phyloP scores from a whole-genome alignment of 2,113 vertebrate species.

The Podocnemis expansa region DNA sequence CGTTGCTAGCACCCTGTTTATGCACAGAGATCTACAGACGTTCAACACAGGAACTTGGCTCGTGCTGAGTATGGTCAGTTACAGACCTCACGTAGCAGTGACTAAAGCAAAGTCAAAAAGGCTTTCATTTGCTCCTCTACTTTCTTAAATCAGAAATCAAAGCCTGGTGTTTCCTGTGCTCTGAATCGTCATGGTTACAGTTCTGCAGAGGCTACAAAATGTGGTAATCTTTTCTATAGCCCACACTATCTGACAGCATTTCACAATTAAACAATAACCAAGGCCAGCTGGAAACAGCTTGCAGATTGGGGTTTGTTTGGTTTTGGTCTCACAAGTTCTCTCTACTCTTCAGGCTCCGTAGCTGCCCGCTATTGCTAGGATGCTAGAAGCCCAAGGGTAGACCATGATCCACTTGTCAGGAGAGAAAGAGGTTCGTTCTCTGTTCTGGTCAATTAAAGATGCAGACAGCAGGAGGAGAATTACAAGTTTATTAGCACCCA shows the following conservation, averaged over 20 bases:
- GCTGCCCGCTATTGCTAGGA: background rate
- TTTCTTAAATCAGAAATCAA: background rate
- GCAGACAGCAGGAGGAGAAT: too few species aligned
- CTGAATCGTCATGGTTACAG: background rate
- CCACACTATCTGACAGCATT: background rate
- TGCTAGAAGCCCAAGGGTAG: background rate
- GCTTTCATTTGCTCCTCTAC: background rate
- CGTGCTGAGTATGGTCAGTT: background rate
- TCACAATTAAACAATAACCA: background rate
- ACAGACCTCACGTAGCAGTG: background rate
- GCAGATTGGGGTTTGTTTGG: background rate
- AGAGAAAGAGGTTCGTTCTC: too few species aligned
- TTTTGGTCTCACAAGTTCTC: background rate
- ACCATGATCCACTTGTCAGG: background rate
- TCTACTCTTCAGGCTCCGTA: too few species aligned
- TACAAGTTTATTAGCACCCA: too few species aligned
- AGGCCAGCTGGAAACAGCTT: background rate
- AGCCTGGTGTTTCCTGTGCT: background rate
- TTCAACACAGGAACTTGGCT: background rate
- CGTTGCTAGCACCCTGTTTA: background rate
- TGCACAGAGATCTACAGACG: background rate
- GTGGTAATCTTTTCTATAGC: background rate
- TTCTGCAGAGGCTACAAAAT: fast-evolving
- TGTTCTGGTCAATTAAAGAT: too few species aligned
- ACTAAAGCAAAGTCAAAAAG: fast-evolving